Base-by-base conservation (phyloP, 2,113 vertebrate genomes). In the Crotalus viridis region DNA sequence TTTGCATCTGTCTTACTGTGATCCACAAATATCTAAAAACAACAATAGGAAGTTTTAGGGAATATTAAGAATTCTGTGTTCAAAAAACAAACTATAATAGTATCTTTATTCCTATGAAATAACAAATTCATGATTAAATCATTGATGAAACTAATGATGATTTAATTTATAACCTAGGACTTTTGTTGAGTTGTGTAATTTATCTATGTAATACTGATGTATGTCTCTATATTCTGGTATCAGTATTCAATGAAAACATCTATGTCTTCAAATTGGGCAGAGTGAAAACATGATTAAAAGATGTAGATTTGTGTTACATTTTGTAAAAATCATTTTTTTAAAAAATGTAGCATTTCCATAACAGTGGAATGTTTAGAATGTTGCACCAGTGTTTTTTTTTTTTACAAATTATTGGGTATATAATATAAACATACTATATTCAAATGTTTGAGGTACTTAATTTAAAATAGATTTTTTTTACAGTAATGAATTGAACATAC, bases 361-460 rank as follows among this genome's bases (percentile, higher is more conserved):
- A 39, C 22, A 88, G 88, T 55, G 3, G 39, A 39, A 39, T 39
- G 39, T 64, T 94, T 33, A 90, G 55, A 94, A 93, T 56, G 28
- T 95, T 54, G 17, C 15, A 12, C 56, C 64, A 33, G 12, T 19
- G 7, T 48, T 48, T 6, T 54, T 5, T 6, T 61, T 61, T n/a
- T 33, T n/a, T 5, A n/a, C 28, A 69, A n/a, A 69, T 12, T 28
- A 87, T 88, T 1, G 1, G 87, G 91, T 92, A 7, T 0, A 43
- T 43, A 91, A 87, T 2, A 89, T 93, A 91, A n/a, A 57, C 15
- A 28, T 26, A 74, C 51, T 46, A 12, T 0, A 0, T 69, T 87
- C 69, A 85, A n/a, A 55, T 91, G 52, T 74, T 69, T 74, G 64
- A 74, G 28, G 13, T 74, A 74, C 15, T 17, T 64, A n/a, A 2